Base-by-base conservation (phyloP, 2,797 vertebrate genomes). In the Clarias pachynema region DNA sequence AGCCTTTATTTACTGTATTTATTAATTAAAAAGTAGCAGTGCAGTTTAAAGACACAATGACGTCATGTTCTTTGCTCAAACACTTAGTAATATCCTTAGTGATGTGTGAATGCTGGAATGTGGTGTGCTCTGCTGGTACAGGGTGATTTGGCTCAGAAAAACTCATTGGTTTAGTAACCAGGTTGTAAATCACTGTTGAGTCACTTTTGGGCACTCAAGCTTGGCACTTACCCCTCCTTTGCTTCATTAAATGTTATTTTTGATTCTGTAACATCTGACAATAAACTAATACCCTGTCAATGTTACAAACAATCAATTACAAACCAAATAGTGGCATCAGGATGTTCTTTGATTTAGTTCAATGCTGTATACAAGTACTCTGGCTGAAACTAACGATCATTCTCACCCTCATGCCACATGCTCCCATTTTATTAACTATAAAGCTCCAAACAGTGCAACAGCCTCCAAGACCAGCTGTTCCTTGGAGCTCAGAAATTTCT, bases 391-490 rank as follows among this genome's bases (percentile, higher is more conserved):
- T 74, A 9, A 77, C 26, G 29, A 53, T 74, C 15, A 57, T 31
- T 77, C 57, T 16, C 26, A 77, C 29, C 53, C 29, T 77, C 53
- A 77, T 77, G 29, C 74, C 74, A 77, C 59, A 20, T 59, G 56
- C 34, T 80, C 34, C 24, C n/a, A 66, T 80, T 80, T 63, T 79
- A 63, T 79, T 44, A 40, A 37, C 77, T 37, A 74, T 74, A 74
- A 57, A 77, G 74, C 29, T 77, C 53, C 74, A 59, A 57, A 49
- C 63, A 84, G 62, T 65, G 22, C 44, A 56, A 15, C 15, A 57
- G 26, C 57, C 73, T 77, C 53, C 53, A 57, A 31, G 53, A 59
- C 53, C 73, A 77, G 74, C 29, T 77, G 53, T 77, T 31, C 22
- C 74, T 77, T 77, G 29, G 29, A 77, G 20, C 53, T 59, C 18